Base-by-base conservation (phyloP, 1,140 invertebrate genomes). In the Ips typographus region DNA sequence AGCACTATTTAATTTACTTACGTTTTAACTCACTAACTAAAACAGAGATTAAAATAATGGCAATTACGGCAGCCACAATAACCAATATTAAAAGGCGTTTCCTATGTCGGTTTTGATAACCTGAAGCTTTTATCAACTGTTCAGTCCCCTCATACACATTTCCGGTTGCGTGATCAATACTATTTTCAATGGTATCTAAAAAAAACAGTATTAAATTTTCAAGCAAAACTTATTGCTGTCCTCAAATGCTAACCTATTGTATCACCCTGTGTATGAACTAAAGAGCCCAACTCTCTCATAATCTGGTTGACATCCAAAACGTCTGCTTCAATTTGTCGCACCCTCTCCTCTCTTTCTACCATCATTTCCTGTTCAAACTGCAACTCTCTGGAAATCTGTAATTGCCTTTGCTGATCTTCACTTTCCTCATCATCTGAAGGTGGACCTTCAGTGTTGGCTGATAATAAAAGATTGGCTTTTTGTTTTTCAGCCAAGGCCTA, bases 281-380 rank as follows among this genome's bases (percentile, higher is more conserved):
- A 80, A 51, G 85, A 86, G 2, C 88, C 90, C n/a, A 98, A 82
- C 74, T 95, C 90, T 68, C 90, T 88, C 89, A 97, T 97, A 61
- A 98, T 95, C 79, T 94, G 88, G 81, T 95, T 95, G 1, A 96
- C 90, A 81, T 96, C 94, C 62, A 94, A 81, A 64, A 98, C 91
- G 79, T 96, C 91, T 2, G 87, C 86, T 82, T 96, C 92, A 55
- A 94, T 91, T 77, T 87, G 84, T 71, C 85, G 85, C 66, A 94
- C 87, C 77, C 89, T 86, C 37, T 88, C 85, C 74, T 92, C 90
- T 47, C 89, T 84, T 70, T 94, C 92, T 39, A 90, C 71, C 49
- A 92, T 75, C 83, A 94, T 84, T 65, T 88, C 90, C 68, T 89
- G 87, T 79, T 93, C 89, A 81, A 92, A 92, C 77, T 92, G 88